Conservation (phyloP, 2,113 vertebrate species). For the Hyperopisus bebe region DNA sequence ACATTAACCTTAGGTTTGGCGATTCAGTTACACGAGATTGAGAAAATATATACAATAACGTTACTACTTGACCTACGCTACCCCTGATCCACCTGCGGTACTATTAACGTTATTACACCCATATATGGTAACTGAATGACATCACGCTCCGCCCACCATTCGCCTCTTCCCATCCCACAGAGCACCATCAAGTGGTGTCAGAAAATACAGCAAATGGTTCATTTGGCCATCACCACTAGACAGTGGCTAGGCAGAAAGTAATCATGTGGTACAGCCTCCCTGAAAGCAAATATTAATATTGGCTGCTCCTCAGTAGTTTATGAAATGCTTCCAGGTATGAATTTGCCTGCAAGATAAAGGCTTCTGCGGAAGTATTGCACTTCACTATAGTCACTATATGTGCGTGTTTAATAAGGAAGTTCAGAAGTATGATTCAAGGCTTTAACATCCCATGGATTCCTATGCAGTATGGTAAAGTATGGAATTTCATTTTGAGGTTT, state of each 20-base stretch:
- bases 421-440: not conserved
- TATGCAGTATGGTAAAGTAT: not conserved
- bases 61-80: too few relatives aligned
- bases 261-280: not conserved
- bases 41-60: too few relatives aligned
- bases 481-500: not conserved
- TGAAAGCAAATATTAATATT: not conserved
- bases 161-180: too few relatives aligned
- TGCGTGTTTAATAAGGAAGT: not conserved
- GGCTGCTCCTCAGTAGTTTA: not conserved
- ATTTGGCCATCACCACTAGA: too few relatives aligned
- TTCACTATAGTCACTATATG: not conserved
- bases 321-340: not conserved
- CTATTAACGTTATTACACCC: too few relatives aligned
- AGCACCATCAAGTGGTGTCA: too few relatives aligned
- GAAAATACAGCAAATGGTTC: too few relatives aligned
- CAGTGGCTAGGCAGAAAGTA: not conserved
- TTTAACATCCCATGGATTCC: not conserved
- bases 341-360: not conserved
- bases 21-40: too few relatives aligned
- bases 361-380: not conserved
- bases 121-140: too few relatives aligned
- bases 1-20: too few relatives aligned
- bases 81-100: too few relatives aligned
- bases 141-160: too few relatives aligned